Base-by-base conservation (phyloP, 2,113 vertebrate genomes). In the Heptranchias perlo region DNA sequence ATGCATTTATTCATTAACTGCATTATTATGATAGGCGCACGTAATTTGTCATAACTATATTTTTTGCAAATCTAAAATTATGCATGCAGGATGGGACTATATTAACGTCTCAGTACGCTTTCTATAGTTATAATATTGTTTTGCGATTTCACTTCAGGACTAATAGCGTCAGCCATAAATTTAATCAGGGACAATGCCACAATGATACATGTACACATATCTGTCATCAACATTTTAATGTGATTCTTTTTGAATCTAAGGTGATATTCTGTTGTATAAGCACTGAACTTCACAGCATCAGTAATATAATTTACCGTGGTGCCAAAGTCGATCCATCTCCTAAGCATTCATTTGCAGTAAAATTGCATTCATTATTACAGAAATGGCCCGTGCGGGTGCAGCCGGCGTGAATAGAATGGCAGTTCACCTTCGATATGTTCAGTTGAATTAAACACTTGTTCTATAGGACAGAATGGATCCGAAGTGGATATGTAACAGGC, bases 11-110 rank as follows among this genome's bases (percentile, higher is more conserved):
- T 95, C 44, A 95, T 95, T 52, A 4, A 52, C 65, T 52, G 39
- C 78, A 35, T 69, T 69, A 7, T 95, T 95, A 49, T 52, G n/a
- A 69, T 35, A 69, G 28, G 44, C 44, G 11, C 65, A 67, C 11
- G 28, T 67, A 65, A 52, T 95, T 69, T 73, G 44, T 35, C 94
- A 95, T 49, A 73, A 52, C 25, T 69, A 28, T 64, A 44, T 69
- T 73, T 58, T 94, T 47, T 49, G 94, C 44, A 95, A 69, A 95
- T 95, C 52, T 95, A 52, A 52, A 69, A 95, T 95, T 95, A 95
- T 52, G 8, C 64, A 16, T 69, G 18, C 64, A 52, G 11, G 10
- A 52, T 67, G 44, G 10, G 64, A 49, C 93, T 23, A 28, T 47
- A 35, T 94, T 47, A 49, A 73, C 1, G 47, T 35, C 94, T 49